Conservation (phyloP, 2,888 invertebrate species). For the Patella ulyssiponensis region DNA sequence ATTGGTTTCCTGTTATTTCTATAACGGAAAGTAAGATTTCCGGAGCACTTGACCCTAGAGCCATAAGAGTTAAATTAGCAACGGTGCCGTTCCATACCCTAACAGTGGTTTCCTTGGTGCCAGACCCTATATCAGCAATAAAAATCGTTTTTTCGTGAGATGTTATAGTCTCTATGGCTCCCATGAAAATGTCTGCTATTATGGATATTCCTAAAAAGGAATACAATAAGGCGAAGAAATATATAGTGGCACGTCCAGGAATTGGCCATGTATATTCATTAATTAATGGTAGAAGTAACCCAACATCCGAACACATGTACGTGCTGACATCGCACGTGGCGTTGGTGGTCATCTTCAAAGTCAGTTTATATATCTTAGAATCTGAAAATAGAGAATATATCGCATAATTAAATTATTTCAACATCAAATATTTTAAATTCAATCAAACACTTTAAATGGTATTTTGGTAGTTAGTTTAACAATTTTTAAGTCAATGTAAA, state of each 20-base stretch:
- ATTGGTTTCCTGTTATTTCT: constrained; percentile 73
- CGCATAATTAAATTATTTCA: too few relatives aligned
- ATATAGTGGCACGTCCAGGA: constrained; percentile 71
- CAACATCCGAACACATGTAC: constrained; percentile 64
- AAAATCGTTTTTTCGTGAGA: constrained; percentile 72
- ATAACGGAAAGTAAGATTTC: constrained; percentile 76
- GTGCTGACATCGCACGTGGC: constrained; percentile 44
- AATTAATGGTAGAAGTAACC: constrained; percentile 73
- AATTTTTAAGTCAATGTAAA: too few relatives aligned
- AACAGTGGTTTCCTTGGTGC: constrained; percentile 73
- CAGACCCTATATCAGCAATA: constrained; percentile 59
- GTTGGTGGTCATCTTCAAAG: constrained; percentile 14
- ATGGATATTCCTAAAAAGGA: constrained; percentile 77
- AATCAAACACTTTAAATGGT: too few relatives aligned
- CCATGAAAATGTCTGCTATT: constrained; percentile 77
- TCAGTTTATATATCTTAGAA: too few relatives aligned
- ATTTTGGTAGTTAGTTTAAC: too few relatives aligned
- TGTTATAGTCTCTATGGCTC: constrained; percentile 76
- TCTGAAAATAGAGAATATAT: too few relatives aligned
- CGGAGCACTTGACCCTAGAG: constrained; percentile 76
- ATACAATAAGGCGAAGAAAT: constrained; percentile 75
- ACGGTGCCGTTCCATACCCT: constrained; percentile 76
- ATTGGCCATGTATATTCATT: constrained; percentile 74
- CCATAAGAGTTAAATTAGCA: constrained; percentile 76
- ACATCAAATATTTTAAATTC: too few relatives aligned